Evolutionary conservation across 2,113 vertebrate genomes (phyloP), one percentile per base, ranked within the genome.

Genomic region (Crotalus helleri): DNA sequence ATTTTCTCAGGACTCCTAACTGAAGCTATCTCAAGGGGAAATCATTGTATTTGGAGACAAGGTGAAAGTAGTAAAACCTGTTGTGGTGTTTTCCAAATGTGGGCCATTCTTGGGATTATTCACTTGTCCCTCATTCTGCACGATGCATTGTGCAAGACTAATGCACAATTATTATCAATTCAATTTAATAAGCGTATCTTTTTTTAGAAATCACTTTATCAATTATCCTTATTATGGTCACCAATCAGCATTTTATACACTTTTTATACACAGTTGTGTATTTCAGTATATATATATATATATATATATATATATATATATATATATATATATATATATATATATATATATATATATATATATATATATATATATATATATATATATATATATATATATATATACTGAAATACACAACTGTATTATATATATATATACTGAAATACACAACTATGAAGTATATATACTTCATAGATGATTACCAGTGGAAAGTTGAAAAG

Each of bases 51-150:
- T 85, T 44, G 90, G 24, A 91, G 54, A 44, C n/a, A 24, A 85
- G 57, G 6, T 85, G 74, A 85, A 57, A 57, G 44, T 17, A 46
- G 19, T 8, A 12, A 85, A 57, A 86, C 26, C 5, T 46, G 8
- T 57, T 46, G 39, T 85, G 33, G 33, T 91, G 5, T 55, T 85
- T 91, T 55, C 13, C 15, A 53, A 0, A 91, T 0, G 0, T 0
- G 7, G 59, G 19, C 95, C 64, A 1, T 24, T 4, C 91, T 94
- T 24, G 39, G 15, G 86, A n/a, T 57, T 58, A 81, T 85, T 55
- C 19, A n/a, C 15, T 44, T 26, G 26, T 23, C 54, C 1, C 12
- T 87, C 9, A 33, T 87, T 61, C 91, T 61, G 29, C 44, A 92
- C 53, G 57, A n/a, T 51, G 26, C 87, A n/a, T 23, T 26, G 29